Evolutionary conservation across 2,797 vertebrate species (phyloP).

Genomic region (Halcyon smyrnensis): DNA sequence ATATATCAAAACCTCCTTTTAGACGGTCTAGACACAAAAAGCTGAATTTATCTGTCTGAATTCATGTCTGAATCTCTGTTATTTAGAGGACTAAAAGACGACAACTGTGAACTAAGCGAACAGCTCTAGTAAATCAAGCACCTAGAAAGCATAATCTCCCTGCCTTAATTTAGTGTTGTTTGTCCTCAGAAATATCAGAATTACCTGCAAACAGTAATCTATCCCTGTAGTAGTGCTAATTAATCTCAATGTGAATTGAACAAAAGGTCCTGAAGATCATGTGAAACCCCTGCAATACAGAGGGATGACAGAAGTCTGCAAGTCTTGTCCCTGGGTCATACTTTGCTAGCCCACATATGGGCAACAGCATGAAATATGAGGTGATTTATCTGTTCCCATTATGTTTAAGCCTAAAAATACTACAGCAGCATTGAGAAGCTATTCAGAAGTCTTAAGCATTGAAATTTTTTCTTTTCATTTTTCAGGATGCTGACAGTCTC

Average conservation of each 20-base stretch:
- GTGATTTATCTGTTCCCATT: slow-evolving; percentile 33
- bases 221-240: neutral
- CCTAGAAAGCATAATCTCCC: neutral
- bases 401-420: neutral
- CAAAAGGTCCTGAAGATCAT: neutral
- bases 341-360: neutral
- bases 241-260: neutral
- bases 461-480: neutral
- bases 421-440: neutral
- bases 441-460: neutral
- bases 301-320: neutral
- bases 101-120: neutral
- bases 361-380: neutral
- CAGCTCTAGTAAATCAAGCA: neutral
- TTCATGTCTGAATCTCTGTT: neutral
- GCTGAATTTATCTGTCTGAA: neutral
- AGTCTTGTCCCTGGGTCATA: neutral
- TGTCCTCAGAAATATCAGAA: neutral
- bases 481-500: neutral
- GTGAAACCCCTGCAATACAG: neutral
- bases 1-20: neutral
- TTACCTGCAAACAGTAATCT: neutral
- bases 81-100: neutral
- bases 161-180: neutral
- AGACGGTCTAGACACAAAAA: neutral